Base-by-base conservation (phyloP, 2,113 vertebrate species). In the Pomatostomus ruficeps region DNA sequence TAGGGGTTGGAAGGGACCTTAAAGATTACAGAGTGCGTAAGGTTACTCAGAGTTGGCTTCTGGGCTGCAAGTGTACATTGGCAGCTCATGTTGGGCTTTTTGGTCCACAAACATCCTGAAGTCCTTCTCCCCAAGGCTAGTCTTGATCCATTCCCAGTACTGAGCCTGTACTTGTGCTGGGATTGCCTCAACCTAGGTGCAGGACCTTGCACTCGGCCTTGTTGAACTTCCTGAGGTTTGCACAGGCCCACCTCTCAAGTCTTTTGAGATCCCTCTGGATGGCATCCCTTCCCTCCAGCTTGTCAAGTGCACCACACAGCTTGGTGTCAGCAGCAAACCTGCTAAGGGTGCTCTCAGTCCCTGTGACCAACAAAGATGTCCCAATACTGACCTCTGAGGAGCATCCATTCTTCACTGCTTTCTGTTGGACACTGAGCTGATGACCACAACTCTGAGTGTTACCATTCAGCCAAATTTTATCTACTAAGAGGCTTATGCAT, bases 111-210 rank as follows among this genome's bases (percentile, higher is more conserved):
- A 11, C 26, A 40, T 33, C 12, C 31, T 26, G 49, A 36, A 72
- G 33, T 16, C 14, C 35, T 78, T 71, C 18, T 65, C 14, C 21
- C 12, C 42, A 28, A 26, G 16, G 12, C 49, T 42, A 4, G 49
- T 54, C 49, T 55, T 21, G 14, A 55, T 55, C 25, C 6, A 15
- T 63, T 79, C 31, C 72, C 17, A n/a, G n/a, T 14, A 15, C 14
- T 10, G 10, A 33, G 49, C 35, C 66, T 79, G 14, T 46, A 9
- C 4, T 35, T 63, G 22, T 42, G 29, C 22, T 15, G 57, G 26
- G 14, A 33, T 54, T 54, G 20, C 48, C 25, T 54, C 0, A 0
- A 25, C 5, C 10, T 22, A 26, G 14, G 18, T 63, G 35, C 58
- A 42, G 42, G 31, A 36, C 10, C 14, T 72, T 55, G 21, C 17